A percentile compares a stretch with the other conserved stretches of the same genome.
These are phyloP conservation scores for Pithys albifrons DNA, from an alignment of 2,113 vertebrate genomes.

Conservation along the genomic window DNA sequence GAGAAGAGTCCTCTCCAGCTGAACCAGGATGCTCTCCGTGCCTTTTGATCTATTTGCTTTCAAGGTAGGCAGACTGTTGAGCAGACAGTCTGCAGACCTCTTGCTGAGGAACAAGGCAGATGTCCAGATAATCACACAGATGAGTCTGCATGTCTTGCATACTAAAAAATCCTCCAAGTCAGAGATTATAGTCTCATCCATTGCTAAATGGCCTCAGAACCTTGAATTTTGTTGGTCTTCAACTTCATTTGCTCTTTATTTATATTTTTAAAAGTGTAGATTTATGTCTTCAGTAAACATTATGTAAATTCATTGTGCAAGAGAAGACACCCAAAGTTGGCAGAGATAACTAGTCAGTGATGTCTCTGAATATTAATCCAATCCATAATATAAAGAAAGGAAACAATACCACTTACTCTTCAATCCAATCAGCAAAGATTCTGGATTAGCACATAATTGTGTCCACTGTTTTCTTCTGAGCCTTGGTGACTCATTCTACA, in stretches of 20 bases:
- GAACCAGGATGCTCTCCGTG: background rate
- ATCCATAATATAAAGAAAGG: background rate
- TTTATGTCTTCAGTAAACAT: background rate
- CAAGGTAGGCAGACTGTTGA: background rate
- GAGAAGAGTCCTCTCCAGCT: background rate
- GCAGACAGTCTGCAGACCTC: background rate
- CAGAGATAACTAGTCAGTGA: background rate
- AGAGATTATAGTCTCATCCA: background rate
- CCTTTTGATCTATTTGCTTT: background rate
- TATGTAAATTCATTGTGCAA: background rate
- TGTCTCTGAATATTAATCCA: background rate
- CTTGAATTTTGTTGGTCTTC: background rate
- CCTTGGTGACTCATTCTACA: background rate
- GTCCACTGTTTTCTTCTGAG: background rate
- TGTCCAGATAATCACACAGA: background rate
- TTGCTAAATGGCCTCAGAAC: background rate
- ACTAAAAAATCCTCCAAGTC: background rate
- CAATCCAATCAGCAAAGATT: background rate
- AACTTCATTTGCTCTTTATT: background rate
- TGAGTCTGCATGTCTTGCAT: background rate
- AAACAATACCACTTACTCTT: background rate
- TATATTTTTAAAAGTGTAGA: background rate
- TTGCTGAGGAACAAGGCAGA: background rate
- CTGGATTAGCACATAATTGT: background rate
- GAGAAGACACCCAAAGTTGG: background rate